Evolutionary conservation across 92 coral and sea anemone species (phyloP).

Genomic region (Micromussa lordhowensis): DNA sequence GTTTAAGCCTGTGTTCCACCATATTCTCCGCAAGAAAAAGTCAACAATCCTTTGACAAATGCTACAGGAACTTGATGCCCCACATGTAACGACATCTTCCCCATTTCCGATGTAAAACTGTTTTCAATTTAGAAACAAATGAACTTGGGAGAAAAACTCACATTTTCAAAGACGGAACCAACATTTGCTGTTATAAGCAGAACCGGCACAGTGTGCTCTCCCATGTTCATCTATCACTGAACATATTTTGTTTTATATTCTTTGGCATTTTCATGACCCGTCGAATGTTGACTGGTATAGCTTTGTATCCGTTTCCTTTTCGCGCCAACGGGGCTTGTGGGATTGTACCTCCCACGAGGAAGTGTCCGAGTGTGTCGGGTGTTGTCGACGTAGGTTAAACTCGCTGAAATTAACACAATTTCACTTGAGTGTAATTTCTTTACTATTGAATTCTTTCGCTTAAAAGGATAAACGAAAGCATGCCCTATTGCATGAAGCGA

Average conservation of each 20-base stretch:
- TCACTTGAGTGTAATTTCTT: background rate
- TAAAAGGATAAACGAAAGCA: background rate
- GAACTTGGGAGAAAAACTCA: slow-evolving; percentile 47
- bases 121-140: background rate
- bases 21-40: background rate
- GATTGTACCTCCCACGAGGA: slow-evolving; percentile 20
- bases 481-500: background rate
- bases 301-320: slow-evolving; percentile 30
- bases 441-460: background rate
- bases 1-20: background rate
- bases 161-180: slow-evolving; percentile 97
- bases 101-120: background rate
- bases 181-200: slow-evolving; percentile 96
- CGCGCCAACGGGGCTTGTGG: slow-evolving; percentile 35
- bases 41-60: background rate
- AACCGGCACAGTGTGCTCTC: slow-evolving; percentile 76
- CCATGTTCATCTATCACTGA: slow-evolving; percentile 57
- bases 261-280: background rate
- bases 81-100: slow-evolving; percentile 18
- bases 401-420: background rate
- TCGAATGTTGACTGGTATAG: background rate
- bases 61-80: background rate
- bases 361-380: background rate
- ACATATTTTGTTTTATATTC: slow-evolving; percentile 9
- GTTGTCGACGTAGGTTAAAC: background rate